These are phyloP conservation scores for Lepidostoma basale DNA, from an alignment of 1,140 invertebrate species.

Conservation along the genomic window DNA sequence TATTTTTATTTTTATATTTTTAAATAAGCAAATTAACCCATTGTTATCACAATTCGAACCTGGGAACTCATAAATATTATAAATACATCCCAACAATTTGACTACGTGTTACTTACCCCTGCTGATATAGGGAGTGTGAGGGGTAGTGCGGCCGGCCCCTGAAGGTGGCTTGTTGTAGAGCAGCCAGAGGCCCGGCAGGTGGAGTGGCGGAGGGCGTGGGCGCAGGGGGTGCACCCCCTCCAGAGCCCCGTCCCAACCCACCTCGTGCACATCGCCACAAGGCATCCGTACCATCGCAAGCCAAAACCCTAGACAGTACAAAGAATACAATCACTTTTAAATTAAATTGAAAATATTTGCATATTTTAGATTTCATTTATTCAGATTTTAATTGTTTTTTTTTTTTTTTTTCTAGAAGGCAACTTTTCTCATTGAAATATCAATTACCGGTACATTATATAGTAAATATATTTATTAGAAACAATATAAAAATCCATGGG, in stretches of 20 bases:
- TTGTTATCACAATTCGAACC: background rate
- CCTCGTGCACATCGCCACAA: constrained; percentile 38
- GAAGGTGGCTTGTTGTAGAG: constrained; percentile 36
- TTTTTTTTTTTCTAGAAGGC: too few species aligned
- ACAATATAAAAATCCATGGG: too few species aligned
- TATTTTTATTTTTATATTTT: too few species aligned
- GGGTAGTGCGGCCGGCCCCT: constrained; percentile 14
- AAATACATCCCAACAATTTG: too few species aligned
- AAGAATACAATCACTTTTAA: constrained; percentile 12
- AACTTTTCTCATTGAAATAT: too few species aligned
- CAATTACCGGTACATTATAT: too few species aligned
- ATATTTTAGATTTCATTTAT: background rate
- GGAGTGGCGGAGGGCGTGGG: background rate
- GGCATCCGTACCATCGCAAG: constrained; percentile 39
- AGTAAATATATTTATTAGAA: too few species aligned
- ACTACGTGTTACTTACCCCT: constrained; percentile 34
- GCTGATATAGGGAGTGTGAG: constrained; percentile 37
- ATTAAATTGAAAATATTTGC: background rate
- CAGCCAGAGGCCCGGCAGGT: background rate
- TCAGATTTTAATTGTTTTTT: too few species aligned
- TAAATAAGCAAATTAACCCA: background rate
- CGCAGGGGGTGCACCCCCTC: background rate
- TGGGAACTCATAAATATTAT: too few species aligned
- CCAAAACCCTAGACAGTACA: constrained; percentile 34
- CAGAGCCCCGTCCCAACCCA: constrained; percentile 27